Evolutionary conservation across 2,888 invertebrate species (phyloP).

Genomic region (Nycteola revayana): DNA sequence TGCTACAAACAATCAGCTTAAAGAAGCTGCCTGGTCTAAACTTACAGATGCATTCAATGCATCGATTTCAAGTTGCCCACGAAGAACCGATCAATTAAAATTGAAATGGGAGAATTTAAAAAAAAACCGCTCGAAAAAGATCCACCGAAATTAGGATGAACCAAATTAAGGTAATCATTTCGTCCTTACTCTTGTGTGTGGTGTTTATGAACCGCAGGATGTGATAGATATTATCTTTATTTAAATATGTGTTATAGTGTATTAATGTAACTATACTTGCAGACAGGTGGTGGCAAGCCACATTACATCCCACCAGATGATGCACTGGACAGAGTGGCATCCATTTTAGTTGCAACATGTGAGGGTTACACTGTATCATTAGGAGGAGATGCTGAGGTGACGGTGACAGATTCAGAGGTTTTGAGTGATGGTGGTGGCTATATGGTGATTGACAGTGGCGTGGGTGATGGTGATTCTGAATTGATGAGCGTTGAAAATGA

Average conservation of each 20-base stretch:
- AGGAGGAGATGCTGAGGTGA: constrained; percentile 3
- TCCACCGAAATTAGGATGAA: constrained; percentile 1
- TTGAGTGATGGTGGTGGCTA: no score
- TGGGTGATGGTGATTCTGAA: no score
- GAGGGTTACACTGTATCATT: neutral
- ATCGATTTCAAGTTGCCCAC: constrained; percentile 1
- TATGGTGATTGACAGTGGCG: no score
- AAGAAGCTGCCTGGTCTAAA: constrained; percentile 21
- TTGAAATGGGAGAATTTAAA: constrained; percentile 14
- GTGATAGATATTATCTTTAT: no score
- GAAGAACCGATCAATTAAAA: constrained; percentile 7
- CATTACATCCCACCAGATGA: constrained; percentile 8
- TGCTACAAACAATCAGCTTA: constrained; percentile 19
- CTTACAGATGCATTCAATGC: constrained; percentile 15
- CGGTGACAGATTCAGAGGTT: no score
- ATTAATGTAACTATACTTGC: no score
- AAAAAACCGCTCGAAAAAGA: constrained; percentile 8
- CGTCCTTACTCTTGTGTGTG: no score
- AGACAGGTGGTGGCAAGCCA: constrained; percentile 6
- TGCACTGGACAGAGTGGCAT: constrained; percentile 1
- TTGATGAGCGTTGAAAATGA: no score
- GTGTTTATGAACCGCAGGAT: no score
- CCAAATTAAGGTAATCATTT: constrained; percentile 2
- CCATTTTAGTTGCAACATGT: constrained; percentile 1
- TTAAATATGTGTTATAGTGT: no score